Conservation (phyloP, 1,140 invertebrate species). For the Notospermus geniculatus region DNA sequence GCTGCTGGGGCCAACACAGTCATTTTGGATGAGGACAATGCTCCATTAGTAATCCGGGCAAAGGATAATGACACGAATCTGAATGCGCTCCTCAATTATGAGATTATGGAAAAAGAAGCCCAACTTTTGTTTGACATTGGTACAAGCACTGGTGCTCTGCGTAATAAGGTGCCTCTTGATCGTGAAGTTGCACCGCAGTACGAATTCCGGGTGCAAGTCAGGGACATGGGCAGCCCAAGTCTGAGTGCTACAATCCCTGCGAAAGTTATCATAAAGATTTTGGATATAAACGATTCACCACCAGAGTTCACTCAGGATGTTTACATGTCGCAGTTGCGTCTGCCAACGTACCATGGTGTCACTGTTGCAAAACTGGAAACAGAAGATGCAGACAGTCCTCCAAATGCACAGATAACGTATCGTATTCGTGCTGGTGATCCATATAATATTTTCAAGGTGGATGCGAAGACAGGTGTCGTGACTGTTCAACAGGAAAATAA, state of each 20-base stretch:
- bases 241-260: conserved; percentile 69
- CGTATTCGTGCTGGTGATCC: conserved; percentile 81
- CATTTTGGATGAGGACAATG: conserved; percentile 64
- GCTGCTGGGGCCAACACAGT: conserved; percentile 69
- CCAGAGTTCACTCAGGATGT: conserved; percentile 69
- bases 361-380: conserved; percentile 36
- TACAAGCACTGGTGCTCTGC: conserved; percentile 80
- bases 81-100: conserved; percentile 79
- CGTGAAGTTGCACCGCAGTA: conserved; percentile 72
- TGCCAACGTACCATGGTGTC: conserved; percentile 62
- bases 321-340: conserved; percentile 74
- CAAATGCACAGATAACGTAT: conserved; percentile 57
- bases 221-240: conserved; percentile 75
- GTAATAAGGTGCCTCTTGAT: conserved; percentile 74
- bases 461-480: conserved; percentile 35
- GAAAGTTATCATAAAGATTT: conserved; percentile 65
- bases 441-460: conserved; percentile 46
- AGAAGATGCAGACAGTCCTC: conserved; percentile 41
- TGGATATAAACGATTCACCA: conserved; percentile 83
- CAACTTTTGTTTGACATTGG: conserved; percentile 79
- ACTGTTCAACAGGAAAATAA: conserved; percentile 32
- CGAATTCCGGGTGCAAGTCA: conserved; percentile 80
- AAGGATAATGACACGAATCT: conserved; percentile 76
- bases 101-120: conserved; percentile 75
- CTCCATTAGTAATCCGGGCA: conserved; percentile 73